Base-by-base conservation (phyloP, 2,797 vertebrate genomes). In the Remorina albescens region DNA sequence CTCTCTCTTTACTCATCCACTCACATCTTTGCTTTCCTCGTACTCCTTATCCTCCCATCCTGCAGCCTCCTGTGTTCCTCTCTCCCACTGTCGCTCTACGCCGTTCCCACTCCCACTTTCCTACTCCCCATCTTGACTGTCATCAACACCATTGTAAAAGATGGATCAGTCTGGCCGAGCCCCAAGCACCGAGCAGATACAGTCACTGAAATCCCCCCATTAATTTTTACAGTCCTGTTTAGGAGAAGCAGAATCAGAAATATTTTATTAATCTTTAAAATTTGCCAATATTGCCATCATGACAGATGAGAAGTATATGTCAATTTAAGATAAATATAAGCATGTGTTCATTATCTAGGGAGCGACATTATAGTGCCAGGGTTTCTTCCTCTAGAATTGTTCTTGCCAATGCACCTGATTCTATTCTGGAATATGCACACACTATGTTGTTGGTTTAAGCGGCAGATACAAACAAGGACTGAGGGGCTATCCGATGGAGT, bases 81-180 rank as follows among this genome's bases (percentile, higher is more conserved):
- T 62, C 63, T 37, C 44, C 61, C 13, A 41, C 51, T 23, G 28
- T 13, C 42, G 32, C n/a, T 16, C 21, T 49, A 2, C 12, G 11
- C 28, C 16, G 3, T 44, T 65, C 46, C 26, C 26, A 46, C 16
- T 59, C 15, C 18, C n/a, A 2, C 26, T 61, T 62, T 23, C 28
- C 21, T 26, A 34, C 46, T 41, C 49, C 34, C 25, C 36, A 50
- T 68, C 53, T 51, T 9, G 19, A 37, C 30, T 16, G 32, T 74
- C 66, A 69, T 61, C 54, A 74, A 21, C 72, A 64, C 54, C 25
- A 28, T 61, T 71, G 41, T 60, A 50, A 76, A 34, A 49, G 34
- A 56, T 21, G 30, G 65, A 80, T 74, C 36, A 1, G 41, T n/a
- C 63, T 73, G 25, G 26, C 47, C 8, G 0, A 2, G n/a, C 25